Conservation (phyloP, 2,888 invertebrate species). For the Lasius platythorax region DNA sequence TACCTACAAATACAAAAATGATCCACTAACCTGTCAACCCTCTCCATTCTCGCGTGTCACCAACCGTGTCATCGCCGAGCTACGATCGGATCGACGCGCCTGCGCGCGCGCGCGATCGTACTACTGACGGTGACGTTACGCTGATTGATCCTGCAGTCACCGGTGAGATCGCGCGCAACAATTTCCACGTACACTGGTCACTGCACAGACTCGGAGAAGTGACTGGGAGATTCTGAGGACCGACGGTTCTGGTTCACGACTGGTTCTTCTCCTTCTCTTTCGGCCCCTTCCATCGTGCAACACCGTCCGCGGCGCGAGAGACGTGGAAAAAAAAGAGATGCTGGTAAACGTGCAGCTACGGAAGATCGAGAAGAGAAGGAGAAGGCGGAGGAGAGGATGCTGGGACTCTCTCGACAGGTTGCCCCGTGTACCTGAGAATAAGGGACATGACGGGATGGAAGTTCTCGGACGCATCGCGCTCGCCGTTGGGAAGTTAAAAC, state of each 20-base stretch:
- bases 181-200: slow-evolving; percentile 65
- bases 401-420: slow-evolving; percentile 69
- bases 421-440: slow-evolving; percentile 51
- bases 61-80: slow-evolving; percentile 45
- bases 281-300: slow-evolving; percentile 71
- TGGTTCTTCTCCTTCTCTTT: slow-evolving; percentile 77
- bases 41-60: slow-evolving; percentile 27
- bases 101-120: slow-evolving; percentile 9
- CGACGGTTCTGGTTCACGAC: slow-evolving; percentile 78
- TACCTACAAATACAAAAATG: slow-evolving; percentile 17
- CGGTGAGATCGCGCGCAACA: slow-evolving; percentile 59
- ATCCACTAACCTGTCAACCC: slow-evolving; percentile 60
- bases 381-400: slow-evolving; percentile 57
- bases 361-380: slow-evolving; percentile 18
- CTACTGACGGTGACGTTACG: neutral
- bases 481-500: slow-evolving; percentile 65
- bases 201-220: slow-evolving; percentile 76
- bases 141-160: slow-evolving; percentile 45
- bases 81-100: slow-evolving; percentile 4
- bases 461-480: slow-evolving; percentile 52
- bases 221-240: slow-evolving; percentile 79
- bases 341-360: slow-evolving; percentile 34
- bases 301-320: slow-evolving; percentile 48
- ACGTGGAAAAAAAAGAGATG: slow-evolving; percentile 67
- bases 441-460: slow-evolving; percentile 53